Base-by-base conservation (phyloP, 2,888 invertebrate genomes). In the Tinea pellionella region DNA sequence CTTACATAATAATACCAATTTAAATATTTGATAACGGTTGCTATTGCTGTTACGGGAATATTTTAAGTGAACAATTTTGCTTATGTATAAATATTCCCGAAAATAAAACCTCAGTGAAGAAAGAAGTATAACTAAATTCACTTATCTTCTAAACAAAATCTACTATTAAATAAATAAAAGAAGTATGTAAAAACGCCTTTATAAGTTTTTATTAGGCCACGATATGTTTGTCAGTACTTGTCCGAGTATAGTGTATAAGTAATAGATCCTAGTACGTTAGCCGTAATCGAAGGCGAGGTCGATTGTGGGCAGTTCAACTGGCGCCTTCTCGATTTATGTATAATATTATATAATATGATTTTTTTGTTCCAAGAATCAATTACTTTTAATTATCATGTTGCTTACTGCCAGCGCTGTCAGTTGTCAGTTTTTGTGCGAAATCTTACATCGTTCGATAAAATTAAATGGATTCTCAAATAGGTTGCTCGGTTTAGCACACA, bases 231-330 rank as follows among this genome's bases (percentile, higher is more conserved):
- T 9, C n/a, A 37, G 37, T 37, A 37, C 37, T 37, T 37, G 47
- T 47, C 47, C 47, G 15, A 47, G 47, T 16, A 16, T 47, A 15
- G 47, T 47, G 47, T 47, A 47, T 6, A 64, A 74, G 82, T 80
- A 83, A 82, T 73, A 69, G 78, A 82, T 83, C 80, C 78, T 68
- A 69, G 72, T 69, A 71, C 71, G 71, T 68, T 71, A 72, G 71
- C 72, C 57, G 41, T 59, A 42, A 59, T 47, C 59, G 59, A 43
- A 66, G 68, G 75, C 78, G 81, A 85, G 83, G 80, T 74, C 80
- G 74, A 64, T 66, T 74, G 82, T 75, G 74, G 77, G 77, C 66
- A 65, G 66, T 63, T 64, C 69, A 64, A 68, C 68, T 71, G 72
- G 71, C 72, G 74, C 69, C 63, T 60, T 59, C 61, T 43, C 18